Base-by-base conservation (phyloP, 2,797 vertebrate species). In the Chromis chromis region DNA sequence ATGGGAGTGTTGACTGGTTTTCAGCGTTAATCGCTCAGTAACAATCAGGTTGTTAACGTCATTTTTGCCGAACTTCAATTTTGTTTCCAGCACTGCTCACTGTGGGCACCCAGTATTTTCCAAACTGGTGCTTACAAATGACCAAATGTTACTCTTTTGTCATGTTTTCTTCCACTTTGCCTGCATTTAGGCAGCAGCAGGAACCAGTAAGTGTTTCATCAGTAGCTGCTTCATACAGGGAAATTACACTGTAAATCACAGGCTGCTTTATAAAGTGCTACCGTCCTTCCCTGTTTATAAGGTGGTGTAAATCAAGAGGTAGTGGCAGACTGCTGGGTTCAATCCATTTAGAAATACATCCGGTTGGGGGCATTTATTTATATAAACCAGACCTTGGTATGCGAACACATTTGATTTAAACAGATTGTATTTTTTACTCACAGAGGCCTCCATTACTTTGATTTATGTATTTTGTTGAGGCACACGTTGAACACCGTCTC, bases 251-350 rank as follows among this genome's bases (percentile, higher is more conserved):
- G 58, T 67, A 75, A 66, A 67, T 75, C 46, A 59, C 48, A 60
- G 72, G 16, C 62, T 44, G 40, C 39, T 50, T 52, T 19, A 42
- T 40, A 48, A 33, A 65, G 48, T 24, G 46, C 3, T 9, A 31
- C 31, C 25, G 25, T 25, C 25, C 67, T 83, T 55, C 76, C 70
- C 83, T 85, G 82, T 88, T 87, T 58, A 83, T 75, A 60, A 81
- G 57, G 62, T 71, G 9, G 73, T 54, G 52, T 71, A 78, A 86
- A 87, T 88, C 75, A 54, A 42, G 59, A 67, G 60, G 50, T 74
- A 71, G 61, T 44, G 49, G 59, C 65, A 71, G 61, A 72, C 78
- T 62, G 60, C 46, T 17, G 24, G 65, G 65, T 60, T 76, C 42
- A 63, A 75, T 81, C 59, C 83, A 70, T 86, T 89, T 79, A 83